phyloP scores from a whole-genome alignment of 2,797 vertebrate genomes.

The Moxostoma hubbsi region DNA sequence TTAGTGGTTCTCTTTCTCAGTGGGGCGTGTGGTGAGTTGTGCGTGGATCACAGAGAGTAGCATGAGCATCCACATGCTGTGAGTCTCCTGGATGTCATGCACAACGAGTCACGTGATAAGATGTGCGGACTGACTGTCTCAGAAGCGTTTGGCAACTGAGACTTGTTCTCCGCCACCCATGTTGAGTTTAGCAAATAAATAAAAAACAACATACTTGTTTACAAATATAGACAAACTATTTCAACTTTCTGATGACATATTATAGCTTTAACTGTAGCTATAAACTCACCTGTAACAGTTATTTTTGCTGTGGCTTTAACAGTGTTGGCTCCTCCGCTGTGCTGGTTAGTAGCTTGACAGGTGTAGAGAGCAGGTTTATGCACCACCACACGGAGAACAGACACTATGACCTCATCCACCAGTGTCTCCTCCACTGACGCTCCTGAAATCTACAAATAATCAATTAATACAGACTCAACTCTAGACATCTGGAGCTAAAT shows the following conservation, averaged over 20 bases:
- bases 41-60: no score
- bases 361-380: constrained; percentile 91
- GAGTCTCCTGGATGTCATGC: no score
- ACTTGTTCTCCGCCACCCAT: no score
- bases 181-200: no score
- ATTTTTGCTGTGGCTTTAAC: constrained; percentile 90
- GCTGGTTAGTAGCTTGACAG: constrained; percentile 91
- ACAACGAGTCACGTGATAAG: no score
- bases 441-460: constrained; percentile 79
- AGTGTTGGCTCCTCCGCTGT: constrained; percentile 87
- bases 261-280: no score
- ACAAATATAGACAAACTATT: neutral
- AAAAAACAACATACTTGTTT: neutral
- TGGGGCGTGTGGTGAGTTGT: no score
- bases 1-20: no score
- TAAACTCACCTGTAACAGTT: constrained; percentile 83
- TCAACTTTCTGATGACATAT: no score
- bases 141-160: no score
- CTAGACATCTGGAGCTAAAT: neutral
- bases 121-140: no score
- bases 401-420: constrained; percentile 85
- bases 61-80: no score
- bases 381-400: constrained; percentile 84
- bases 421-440: constrained; percentile 87
- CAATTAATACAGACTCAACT: neutral